phyloP scores from a whole-genome alignment of 2,113 vertebrate species.

The Rhinichthys klamathensis region DNA sequence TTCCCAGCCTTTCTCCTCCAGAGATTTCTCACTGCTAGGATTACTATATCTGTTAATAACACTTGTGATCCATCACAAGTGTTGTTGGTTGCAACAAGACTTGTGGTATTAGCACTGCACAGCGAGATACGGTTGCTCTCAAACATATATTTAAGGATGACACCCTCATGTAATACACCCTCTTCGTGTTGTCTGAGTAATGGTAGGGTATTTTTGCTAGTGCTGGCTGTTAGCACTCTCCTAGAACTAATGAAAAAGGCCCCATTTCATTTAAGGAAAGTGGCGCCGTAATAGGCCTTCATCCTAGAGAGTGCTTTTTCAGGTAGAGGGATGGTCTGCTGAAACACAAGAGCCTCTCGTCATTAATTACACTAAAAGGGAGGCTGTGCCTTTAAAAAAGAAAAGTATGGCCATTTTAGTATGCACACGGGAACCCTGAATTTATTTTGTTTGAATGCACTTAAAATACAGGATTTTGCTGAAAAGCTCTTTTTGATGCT shows the following conservation, averaged over 20 bases:
- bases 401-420: slow-evolving; percentile 53
- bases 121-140: neutral
- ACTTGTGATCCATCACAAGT: slow-evolving; percentile 13
- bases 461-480: slow-evolving; percentile 33
- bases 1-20: neutral
- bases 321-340: slow-evolving; percentile 60
- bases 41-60: slow-evolving; percentile 26
- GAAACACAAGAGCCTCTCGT: slow-evolving; percentile 57
- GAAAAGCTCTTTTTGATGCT: neutral
- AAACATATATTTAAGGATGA: slow-evolving; percentile 36
- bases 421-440: slow-evolving; percentile 53
- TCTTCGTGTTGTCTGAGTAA: slow-evolving; percentile 19
- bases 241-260: slow-evolving; percentile 60
- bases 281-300: slow-evolving; percentile 64
- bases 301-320: slow-evolving; percentile 75
- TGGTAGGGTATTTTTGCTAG: slow-evolving; percentile 43
- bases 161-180: slow-evolving; percentile 27
- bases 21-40: slow-evolving; percentile 2
- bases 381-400: slow-evolving; percentile 46
- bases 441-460: slow-evolving; percentile 58
- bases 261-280: slow-evolving; percentile 71
- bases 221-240: slow-evolving; percentile 22
- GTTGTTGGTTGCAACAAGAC: slow-evolving; percentile 6
- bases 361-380: slow-evolving; percentile 73
- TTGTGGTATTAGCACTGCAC: slow-evolving; percentile 1